Evolutionary conservation across 30 jellyfish, hydroid and myxozoan species (phyloP).

Genomic region (Haliclystus octoradiatus): DNA sequence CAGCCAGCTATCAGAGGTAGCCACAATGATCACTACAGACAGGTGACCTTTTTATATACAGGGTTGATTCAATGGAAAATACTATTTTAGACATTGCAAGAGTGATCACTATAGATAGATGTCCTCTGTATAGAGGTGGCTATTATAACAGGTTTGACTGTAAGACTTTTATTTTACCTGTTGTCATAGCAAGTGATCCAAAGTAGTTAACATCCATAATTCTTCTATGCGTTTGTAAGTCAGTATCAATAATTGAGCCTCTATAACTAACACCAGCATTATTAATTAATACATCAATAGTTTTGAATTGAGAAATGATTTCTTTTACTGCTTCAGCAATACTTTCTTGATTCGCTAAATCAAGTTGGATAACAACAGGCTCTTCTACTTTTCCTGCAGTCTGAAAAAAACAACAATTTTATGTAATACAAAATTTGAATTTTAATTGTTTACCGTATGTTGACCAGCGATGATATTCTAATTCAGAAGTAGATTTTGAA

Average conservation of each 20-base stretch:
- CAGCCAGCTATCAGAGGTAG: too few species aligned
- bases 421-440: neutral
- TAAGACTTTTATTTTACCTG: conserved; percentile 43
- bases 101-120: too few species aligned
- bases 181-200: conserved; percentile 61
- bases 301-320: conserved; percentile 30
- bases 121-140: too few species aligned
- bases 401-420: neutral
- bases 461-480: too few species aligned
- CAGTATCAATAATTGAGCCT: conserved; percentile 50
- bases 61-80: too few species aligned
- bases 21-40: too few species aligned
- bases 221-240: conserved; percentile 24
- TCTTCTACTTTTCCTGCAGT: conserved; percentile 6
- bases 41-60: too few species aligned
- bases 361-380: conserved; percentile 53
- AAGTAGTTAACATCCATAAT: conserved; percentile 72
- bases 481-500: too few species aligned
- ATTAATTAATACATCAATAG: conserved; percentile 54
- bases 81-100: too few species aligned
- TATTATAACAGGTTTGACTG: too few species aligned
- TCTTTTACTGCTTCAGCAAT: conserved; percentile 11
- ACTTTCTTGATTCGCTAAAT: conserved; percentile 28
- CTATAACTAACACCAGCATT: conserved; percentile 91
- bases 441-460: too few species aligned